These are phyloP conservation scores for Malurus elegans DNA, from an alignment of 2,113 vertebrate species.

Conservation along the genomic window DNA sequence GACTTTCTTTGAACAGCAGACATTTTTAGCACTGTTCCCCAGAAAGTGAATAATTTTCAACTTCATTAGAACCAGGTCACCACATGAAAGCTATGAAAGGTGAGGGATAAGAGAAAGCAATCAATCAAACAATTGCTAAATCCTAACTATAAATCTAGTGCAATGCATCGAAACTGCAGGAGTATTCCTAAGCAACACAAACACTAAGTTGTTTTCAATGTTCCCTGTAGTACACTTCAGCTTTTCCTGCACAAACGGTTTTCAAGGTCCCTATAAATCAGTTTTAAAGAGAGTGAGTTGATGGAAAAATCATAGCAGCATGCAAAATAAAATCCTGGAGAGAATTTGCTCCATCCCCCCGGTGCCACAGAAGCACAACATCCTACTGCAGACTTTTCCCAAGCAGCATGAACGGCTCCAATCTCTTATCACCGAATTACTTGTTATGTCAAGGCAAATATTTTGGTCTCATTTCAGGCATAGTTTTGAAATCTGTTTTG, in stretches of 20 bases:
- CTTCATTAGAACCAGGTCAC: conserved; percentile 65
- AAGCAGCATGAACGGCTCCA: not conserved
- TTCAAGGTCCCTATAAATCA: conserved; percentile 73
- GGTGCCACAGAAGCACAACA: not conserved
- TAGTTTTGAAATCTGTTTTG: not conserved
- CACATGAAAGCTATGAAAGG: conserved; percentile 51
- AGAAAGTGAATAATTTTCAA: conserved; percentile 65
- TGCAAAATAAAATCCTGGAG: conserved; percentile 48
- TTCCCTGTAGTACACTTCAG: conserved; percentile 68
- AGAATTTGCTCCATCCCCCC: not conserved
- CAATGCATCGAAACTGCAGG: conserved; percentile 54
- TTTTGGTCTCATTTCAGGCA: not conserved
- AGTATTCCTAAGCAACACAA: conserved; percentile 71
- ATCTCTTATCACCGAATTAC: not conserved
- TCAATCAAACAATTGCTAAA: conserved; percentile 73
- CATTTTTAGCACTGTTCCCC: conserved; percentile 31
- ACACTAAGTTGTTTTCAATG: conserved; percentile 65
- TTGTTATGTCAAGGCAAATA: not conserved
- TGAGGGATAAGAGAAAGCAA: conserved; percentile 65
- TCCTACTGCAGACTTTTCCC: not conserved
- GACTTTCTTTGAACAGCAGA: conserved; percentile 35
- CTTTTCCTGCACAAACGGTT: conserved; percentile 72
- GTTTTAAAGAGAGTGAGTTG: conserved; percentile 67
- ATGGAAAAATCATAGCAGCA: conserved; percentile 68
- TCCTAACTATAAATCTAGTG: conserved; percentile 68